Evolutionary conservation across 2,797 vertebrate genomes (phyloP), one percentile per base, ranked within the genome.

Genomic region (Delichon dasypus): DNA sequence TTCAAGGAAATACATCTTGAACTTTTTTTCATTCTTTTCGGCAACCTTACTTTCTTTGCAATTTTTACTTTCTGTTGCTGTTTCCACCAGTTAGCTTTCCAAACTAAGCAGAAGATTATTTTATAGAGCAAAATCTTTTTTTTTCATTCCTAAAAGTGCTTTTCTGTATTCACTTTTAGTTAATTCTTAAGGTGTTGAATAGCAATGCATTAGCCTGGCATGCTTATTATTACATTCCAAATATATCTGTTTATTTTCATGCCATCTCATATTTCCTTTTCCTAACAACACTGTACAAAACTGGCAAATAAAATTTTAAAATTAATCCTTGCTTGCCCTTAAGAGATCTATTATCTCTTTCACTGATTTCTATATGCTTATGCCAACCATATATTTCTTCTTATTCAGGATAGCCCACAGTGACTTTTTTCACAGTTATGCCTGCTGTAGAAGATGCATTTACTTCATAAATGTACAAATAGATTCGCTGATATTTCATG

Each of bases 331-430:
- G 3, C 2, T 53, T 47, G 5, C 71, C 15, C 14, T 75, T 53
- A 29, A 53, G 51, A 45, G 23, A 19, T 67, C 11, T 67, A 3
- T 38, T 48, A 17, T 27, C 3, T 27, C 15, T 42, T 72, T 72
- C 48, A 58, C 7, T 19, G 3, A 30, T 50, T 45, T 76, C 21
- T 70, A 64, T 62, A 14, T 5, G 32, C 3, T 51, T n/a, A 5
- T 0, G 3, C 2, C 30, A n/a, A 6, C 34, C 14, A 23, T 3
- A n/a, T 2, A 29, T 70, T 76, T 74, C 4, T 50, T 48, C n/a
- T 77, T 13, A 23, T 32, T 60, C 30, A 64, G 53, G 8, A 36
- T 9, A 74, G 48, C 2, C 11, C 15, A 13, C 0, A 25, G 7
- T n/a, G 23, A 65, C 20, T 18, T 73, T 84, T 81, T 64, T 86